Evolutionary conservation across 2,797 vertebrate species (phyloP).

Genomic region (Huso huso): DNA sequence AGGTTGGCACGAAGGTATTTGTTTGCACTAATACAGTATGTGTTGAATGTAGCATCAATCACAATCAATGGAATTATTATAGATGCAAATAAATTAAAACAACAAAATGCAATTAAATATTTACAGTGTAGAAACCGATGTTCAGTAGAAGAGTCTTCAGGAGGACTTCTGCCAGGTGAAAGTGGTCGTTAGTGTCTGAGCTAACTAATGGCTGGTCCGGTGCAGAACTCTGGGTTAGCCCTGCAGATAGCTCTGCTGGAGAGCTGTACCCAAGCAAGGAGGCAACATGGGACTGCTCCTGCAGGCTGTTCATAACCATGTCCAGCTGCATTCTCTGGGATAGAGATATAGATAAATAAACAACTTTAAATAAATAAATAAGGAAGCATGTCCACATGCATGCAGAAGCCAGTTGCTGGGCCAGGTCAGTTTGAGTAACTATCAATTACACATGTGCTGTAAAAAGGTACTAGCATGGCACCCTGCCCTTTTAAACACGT

Average conservation of each 20-base stretch:
- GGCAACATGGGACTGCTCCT: constrained; percentile 70
- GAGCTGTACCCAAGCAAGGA: constrained; percentile 67
- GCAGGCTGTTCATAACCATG: constrained; percentile 72
- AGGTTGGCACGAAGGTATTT: too few species aligned
- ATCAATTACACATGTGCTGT: too few species aligned
- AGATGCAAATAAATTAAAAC: not conserved
- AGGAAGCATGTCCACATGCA: not conserved
- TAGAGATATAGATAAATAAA: constrained; percentile 5
- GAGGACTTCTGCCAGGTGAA: constrained; percentile 66
- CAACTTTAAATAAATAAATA: constrained; percentile 11
- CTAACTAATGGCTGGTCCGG: constrained; percentile 38
- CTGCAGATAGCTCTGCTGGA: constrained; percentile 54
- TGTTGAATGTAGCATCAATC: not conserved
- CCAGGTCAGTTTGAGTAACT: too few species aligned
- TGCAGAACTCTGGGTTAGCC: constrained; percentile 40
- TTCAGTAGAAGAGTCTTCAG: constrained; percentile 68
- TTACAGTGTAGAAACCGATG: constrained; percentile 63
- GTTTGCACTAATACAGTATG: too few species aligned
- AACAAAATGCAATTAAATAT: not conserved
- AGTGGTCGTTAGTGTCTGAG: constrained; percentile 50
- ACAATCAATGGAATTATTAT: not conserved
- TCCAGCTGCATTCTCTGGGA: constrained; percentile 66
- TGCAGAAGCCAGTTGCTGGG: too few species aligned
- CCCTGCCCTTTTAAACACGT: too few species aligned
- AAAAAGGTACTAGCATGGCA: too few species aligned